Evolutionary conservation across 53 echinoderm and acorn worm species (phyloP), one percentile per base, ranked within the genome.

Genomic region (Glandiceps talaboti): DNA sequence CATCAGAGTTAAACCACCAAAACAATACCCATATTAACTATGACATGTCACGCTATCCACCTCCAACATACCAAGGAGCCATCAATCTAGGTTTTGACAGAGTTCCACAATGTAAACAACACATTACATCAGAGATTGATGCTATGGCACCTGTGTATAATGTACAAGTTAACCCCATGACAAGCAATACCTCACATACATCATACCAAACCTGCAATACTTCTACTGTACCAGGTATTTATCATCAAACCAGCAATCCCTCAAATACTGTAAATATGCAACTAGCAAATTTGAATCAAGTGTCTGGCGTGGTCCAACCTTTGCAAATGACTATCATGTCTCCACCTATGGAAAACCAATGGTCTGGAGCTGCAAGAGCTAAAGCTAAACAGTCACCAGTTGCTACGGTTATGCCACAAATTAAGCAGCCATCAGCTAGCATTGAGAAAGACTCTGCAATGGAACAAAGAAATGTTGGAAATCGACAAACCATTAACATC

Each of bases 321-420:
- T 20, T 45, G 6, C 64, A 6, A 20, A 20, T 45, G 64, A 12
- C 64, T 12, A 6, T 45, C 6, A 45, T 20, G 20, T 45, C 64
- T 12, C 64, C 64, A 6, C 6, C 64, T 45, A 45, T 20, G 20
- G 64, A 45, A 20, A 45, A 20, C 64, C 6, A 45, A 45, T 45
- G 64, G 64, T 6, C 64, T 45, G 64, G 64, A 20, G 64, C 64
- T 12, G 64, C 64, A 6, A 45, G 64, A 45, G 64, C 64, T 12
- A 45, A 45, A 45, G 64, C 64, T 6, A 89, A 84, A 33, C 97
- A 90, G 28, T 96, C 97, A 0, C 97, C 97, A 27, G 84, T 96
- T 27, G 97, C 97, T 74, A 77, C 97, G 1, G 85, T 96, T 28
- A 88, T 90, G 29, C 97, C 97, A 73, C 90, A 91, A 73, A 79